Conservation (phyloP, 2,797 vertebrate species). For the Brachyalestes nurse region DNA sequence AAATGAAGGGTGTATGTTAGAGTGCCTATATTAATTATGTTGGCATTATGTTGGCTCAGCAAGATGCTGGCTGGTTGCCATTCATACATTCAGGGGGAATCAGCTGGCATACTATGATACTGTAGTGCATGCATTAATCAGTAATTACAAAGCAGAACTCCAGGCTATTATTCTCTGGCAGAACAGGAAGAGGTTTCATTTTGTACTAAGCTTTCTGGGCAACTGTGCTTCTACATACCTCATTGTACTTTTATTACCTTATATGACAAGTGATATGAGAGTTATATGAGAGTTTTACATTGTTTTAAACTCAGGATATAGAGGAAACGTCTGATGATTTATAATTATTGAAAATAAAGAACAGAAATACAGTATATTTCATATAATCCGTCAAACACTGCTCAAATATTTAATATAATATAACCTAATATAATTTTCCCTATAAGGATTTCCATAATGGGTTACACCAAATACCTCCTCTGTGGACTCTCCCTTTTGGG, state of each 20-base stretch:
- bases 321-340: background rate
- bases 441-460: background rate
- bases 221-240: background rate
- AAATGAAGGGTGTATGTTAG: background rate
- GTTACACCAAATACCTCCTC: background rate
- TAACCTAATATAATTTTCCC: too few relatives aligned
- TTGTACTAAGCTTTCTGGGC: background rate
- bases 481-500: too few relatives aligned
- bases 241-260: background rate
- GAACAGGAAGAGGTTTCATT: background rate
- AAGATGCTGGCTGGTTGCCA: slow-evolving; percentile 26
- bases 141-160: slow-evolving; percentile 26
- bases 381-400: background rate
- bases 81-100: slow-evolving; percentile 23
- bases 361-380: too few relatives aligned
- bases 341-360: background rate
- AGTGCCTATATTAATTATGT: slow-evolving; percentile 26
- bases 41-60: slow-evolving; percentile 45
- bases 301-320: background rate
- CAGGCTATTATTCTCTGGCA: slow-evolving; percentile 30
- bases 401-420: background rate
- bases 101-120: slow-evolving; percentile 27
- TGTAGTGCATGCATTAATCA: slow-evolving; percentile 36
- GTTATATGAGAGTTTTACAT: background rate
- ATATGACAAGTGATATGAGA: too few relatives aligned